phyloP scores from a whole-genome alignment of 64 coral and sea anemone genomes.

The Pocillopora verrucosa region DNA sequence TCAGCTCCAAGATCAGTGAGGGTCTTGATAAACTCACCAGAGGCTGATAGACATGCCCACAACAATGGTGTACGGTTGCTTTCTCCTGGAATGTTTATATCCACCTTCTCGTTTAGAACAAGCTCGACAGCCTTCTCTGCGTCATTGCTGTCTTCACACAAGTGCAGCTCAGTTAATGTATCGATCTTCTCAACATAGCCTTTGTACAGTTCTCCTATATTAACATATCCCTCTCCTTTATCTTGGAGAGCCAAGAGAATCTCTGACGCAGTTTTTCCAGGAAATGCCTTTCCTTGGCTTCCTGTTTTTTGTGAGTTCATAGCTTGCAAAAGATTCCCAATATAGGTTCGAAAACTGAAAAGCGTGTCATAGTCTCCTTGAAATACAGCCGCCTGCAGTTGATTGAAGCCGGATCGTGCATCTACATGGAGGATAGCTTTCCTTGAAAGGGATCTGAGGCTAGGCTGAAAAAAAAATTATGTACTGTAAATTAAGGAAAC shows the following conservation, averaged over 20 bases:
- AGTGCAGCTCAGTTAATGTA: neutral
- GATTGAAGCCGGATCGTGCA: neutral
- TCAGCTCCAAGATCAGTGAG: neutral
- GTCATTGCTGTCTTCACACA: neutral
- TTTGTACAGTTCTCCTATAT: neutral
- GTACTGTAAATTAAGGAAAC: neutral
- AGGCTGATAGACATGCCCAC: neutral
- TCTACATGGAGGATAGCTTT: neutral
- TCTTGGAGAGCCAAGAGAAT: neutral
- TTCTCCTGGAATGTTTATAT: neutral
- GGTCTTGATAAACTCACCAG: neutral
- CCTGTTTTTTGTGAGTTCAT: neutral
- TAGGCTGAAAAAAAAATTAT: neutral
- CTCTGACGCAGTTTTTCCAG: neutral
- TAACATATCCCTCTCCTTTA: neutral
- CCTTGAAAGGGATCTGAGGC: neutral
- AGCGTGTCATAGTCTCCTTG: neutral
- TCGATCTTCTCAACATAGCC: neutral
- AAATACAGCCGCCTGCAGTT: conserved; percentile 8
- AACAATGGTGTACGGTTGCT: neutral
- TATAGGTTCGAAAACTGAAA: neutral
- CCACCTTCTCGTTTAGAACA: neutral
- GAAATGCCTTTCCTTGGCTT: neutral
- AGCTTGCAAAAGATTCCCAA: neutral
- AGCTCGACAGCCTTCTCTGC: neutral